phyloP scores from a whole-genome alignment of 2,888 invertebrate species.

The Anarsia innoxiella region DNA sequence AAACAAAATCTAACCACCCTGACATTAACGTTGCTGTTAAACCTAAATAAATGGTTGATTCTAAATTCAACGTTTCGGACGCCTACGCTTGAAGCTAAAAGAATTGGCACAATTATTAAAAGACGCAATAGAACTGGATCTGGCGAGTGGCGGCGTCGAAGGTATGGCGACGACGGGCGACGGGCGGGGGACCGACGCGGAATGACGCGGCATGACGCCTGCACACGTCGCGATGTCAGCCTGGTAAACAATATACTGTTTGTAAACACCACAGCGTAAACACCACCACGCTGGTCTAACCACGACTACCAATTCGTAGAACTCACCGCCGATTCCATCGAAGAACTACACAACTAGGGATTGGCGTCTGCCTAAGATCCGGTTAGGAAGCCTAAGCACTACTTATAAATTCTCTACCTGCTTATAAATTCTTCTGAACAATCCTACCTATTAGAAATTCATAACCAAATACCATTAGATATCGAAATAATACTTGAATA shows the following conservation, averaged over 20 bases:
- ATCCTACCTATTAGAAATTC: too few relatives aligned
- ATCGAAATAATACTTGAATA: too few relatives aligned
- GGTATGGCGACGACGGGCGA: conserved; percentile 12
- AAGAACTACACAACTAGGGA: too few relatives aligned
- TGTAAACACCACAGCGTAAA: conserved; percentile 68
- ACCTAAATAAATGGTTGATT: neutral
- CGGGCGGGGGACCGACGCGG: conserved; percentile 2
- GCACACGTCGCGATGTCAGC: conserved; percentile 44
- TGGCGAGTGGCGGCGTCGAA: conserved; percentile 35
- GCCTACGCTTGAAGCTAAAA: conserved; percentile 1
- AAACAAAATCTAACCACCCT: too few relatives aligned
- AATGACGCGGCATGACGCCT: conserved; percentile 20
- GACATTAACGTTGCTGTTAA: too few relatives aligned
- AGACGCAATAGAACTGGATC: conserved; percentile 55
- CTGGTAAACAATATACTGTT: conserved; percentile 65
- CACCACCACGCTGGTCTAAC: conserved; percentile 42
- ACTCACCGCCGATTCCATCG: too few relatives aligned
- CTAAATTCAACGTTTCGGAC: neutral
- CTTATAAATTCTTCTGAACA: too few relatives aligned
- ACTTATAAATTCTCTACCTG: too few relatives aligned
- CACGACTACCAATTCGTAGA: conserved; percentile 35
- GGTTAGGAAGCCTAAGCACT: too few relatives aligned
- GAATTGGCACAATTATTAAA: conserved; percentile 19
- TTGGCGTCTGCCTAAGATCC: too few relatives aligned
- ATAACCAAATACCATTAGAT: too few relatives aligned